Evolutionary conservation across 92 coral and sea anemone genomes (phyloP), one percentile per base, ranked within the genome.

Genomic region (Palythoa grandis): DNA sequence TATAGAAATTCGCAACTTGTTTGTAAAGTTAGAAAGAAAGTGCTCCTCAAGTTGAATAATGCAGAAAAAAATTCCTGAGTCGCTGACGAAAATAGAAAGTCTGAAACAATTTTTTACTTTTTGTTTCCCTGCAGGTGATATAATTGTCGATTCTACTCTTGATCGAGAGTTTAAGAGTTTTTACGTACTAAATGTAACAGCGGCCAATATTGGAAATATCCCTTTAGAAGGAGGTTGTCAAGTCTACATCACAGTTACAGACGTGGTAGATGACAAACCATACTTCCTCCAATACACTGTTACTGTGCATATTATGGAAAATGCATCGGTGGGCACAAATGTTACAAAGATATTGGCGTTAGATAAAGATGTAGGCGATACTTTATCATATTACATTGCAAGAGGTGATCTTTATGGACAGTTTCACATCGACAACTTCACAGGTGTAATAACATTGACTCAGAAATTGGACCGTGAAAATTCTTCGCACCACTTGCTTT

Each of bases 191-290:
- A 84, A 90, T 56, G 89, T 94, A 17, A 94, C 95, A 16, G 98
- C 95, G 3, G 92, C 94, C 54, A 94, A 94, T 83, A 90, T 94
- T 8, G 95, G 95, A 10, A 86, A 84, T 23, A 85, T 86, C 76
- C 78, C 91, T 13, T 85, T 77, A 17, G 98, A 94, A 39, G 93
- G 93, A 17, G 57, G 39, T 19, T 82, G 96, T 29, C 93, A 90
- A 79, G 90, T 92, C 2, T 85, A 88, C 80, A 94, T 94, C 54
- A 90, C 94, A 11, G 91, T 94, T 61, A 91, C 95, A 58, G 98
- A 94, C 88, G 93, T 94, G 70, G 91, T 94, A 15, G 98, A 94
- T 72, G 95, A 90, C 70, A 90, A 88, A 50, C 98, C 98, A 0
- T 94, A 66, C 88, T 94, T 92, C 83, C 86, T 23, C 25, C 74